phyloP scores from a whole-genome alignment of 1,140 invertebrate species.

The Chrysomallon squamiferum region DNA sequence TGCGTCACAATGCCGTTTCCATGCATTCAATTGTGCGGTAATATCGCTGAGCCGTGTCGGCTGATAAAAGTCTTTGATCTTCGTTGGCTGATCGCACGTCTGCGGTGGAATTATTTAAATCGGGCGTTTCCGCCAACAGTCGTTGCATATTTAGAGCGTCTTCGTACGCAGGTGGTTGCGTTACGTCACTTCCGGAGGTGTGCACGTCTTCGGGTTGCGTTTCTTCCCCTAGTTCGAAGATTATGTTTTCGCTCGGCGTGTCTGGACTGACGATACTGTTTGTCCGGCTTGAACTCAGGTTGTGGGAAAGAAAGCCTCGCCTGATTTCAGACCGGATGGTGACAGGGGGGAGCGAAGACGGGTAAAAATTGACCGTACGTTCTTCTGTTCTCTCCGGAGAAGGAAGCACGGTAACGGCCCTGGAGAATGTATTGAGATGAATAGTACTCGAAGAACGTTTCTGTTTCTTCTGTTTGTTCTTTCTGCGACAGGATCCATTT shows the following conservation, averaged over 20 bases:
- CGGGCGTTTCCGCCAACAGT: not conserved
- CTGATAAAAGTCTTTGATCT: constrained; percentile 4
- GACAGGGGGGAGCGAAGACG: constrained; percentile 2
- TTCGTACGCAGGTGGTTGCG: not conserved
- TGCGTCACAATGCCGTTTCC: constrained; percentile 18
- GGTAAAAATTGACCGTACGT: not conserved
- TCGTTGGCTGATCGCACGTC: not conserved
- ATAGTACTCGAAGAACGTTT: constrained; percentile 1
- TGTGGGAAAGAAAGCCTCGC: not conserved
- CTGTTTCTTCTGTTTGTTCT: constrained; percentile 9
- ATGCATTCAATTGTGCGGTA: constrained; percentile 21
- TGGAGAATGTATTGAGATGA: not conserved
- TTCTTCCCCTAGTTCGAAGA: not conserved
- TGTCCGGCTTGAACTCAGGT: not conserved
- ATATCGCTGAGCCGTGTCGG: constrained; percentile 14
- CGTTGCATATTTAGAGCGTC: constrained; percentile 1
- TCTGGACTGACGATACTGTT: not conserved
- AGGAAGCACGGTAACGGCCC: constrained; percentile 3
- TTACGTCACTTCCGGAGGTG: not conserved
- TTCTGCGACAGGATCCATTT: constrained; percentile 1
- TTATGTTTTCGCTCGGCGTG: not conserved
- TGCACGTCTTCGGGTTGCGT: not conserved
- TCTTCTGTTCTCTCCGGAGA: constrained; percentile 16
- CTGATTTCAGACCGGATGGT: not conserved
- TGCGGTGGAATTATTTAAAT: too few relatives aligned